Percentiles rank a stretch among this genome's conserved stretches.
Conservation (phyloP, 2,113 vertebrate species). For the Brienomyrus brachyistius region DNA sequence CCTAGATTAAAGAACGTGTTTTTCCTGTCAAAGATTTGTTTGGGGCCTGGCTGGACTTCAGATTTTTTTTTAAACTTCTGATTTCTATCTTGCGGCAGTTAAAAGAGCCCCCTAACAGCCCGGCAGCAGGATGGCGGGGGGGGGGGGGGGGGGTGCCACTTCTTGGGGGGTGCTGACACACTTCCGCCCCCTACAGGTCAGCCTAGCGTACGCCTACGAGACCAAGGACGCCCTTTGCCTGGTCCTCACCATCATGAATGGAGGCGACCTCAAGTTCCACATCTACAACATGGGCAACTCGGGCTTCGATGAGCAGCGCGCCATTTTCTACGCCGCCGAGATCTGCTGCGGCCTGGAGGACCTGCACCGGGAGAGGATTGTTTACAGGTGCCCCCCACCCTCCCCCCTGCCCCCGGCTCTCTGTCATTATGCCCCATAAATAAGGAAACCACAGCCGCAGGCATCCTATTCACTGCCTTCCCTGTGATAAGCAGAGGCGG, state of each 20-base stretch:
- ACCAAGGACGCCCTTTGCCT: slow-evolving; percentile 66
- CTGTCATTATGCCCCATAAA: background rate
- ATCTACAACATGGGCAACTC: slow-evolving; percentile 86
- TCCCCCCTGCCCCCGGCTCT: background rate
- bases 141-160: background rate
- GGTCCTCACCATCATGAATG: slow-evolving; percentile 72
- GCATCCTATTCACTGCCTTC: background rate
- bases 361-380: slow-evolving; percentile 81
- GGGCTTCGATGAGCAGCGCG: slow-evolving; percentile 80
- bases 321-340: slow-evolving; percentile 87
- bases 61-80: background rate
- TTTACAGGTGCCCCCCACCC: slow-evolving; percentile 69
- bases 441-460: background rate
- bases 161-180: background rate
- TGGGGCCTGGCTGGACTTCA: background rate
- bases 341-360: slow-evolving; percentile 85
- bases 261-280: slow-evolving; percentile 82
- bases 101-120: background rate
- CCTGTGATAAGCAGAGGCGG: background rate
- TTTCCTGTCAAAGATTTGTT: background rate
- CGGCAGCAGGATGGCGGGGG: background rate
- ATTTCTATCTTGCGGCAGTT: background rate
- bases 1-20: background rate
- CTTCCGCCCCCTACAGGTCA: slow-evolving; percentile 54
- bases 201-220: slow-evolving; percentile 66